These are phyloP conservation scores for Phataginus tricuspis DNA, from an alignment of 2,797 vertebrate species.

Conservation along the genomic window DNA sequence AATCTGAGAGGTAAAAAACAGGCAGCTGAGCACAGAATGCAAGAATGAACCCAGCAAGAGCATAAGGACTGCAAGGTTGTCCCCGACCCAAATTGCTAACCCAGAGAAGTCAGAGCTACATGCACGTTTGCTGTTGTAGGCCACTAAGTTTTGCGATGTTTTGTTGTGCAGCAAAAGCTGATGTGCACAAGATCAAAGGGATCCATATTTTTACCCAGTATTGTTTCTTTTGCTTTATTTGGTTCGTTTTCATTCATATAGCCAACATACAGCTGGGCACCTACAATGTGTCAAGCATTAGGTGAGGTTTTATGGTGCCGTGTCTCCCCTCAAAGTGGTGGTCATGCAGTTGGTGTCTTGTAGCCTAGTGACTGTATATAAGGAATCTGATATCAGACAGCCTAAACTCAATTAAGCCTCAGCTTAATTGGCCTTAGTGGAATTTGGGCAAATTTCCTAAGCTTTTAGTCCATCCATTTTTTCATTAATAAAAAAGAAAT, in stretches of 20 bases:
- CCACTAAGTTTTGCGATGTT: background rate
- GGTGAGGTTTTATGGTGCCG: background rate
- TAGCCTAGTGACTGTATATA: background rate
- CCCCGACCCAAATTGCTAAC: background rate
- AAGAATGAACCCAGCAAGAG: background rate
- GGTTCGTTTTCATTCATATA: background rate
- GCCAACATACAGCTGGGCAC: background rate
- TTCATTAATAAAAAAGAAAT: background rate
- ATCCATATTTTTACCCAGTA: background rate
- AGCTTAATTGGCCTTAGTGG: background rate
- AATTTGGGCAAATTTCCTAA: background rate
- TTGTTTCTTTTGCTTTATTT: background rate
- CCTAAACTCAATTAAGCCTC: background rate
- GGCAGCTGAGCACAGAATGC: background rate
- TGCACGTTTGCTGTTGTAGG: background rate
- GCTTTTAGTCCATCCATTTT: background rate
- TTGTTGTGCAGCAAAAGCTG: background rate
- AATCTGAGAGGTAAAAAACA: background rate
- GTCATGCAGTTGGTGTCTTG: background rate
- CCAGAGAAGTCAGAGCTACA: background rate
- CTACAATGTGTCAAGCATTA: background rate
- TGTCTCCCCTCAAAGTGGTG: background rate
- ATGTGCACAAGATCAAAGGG: background rate
- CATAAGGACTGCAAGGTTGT: background rate
- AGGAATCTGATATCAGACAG: background rate